Percentiles rank a stretch among this genome's conserved stretches.
Conservation (phyloP, 2,797 vertebrate species). For the Podarcis siculus region DNA sequence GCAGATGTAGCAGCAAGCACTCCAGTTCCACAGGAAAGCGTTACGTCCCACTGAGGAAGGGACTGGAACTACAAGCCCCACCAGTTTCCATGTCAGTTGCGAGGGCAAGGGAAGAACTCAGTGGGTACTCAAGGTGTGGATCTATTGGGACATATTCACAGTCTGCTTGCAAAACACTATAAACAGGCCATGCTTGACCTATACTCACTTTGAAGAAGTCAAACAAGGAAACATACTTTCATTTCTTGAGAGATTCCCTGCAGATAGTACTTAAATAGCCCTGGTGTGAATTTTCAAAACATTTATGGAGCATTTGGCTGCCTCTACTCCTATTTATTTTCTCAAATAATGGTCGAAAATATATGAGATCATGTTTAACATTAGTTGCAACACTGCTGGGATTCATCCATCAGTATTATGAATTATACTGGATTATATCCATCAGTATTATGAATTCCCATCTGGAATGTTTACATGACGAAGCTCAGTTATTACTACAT, state of each 20-base stretch:
- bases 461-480: neutral
- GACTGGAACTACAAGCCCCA: neutral
- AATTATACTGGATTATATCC: neutral
- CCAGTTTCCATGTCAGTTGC: neutral
- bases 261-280: too few relatives aligned
- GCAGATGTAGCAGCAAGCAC: neutral
- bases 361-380: neutral
- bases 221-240: neutral
- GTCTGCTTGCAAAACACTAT: neutral
- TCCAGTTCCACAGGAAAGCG: neutral
- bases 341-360: neutral
- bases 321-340: neutral
- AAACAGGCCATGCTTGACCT: neutral
- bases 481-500: neutral
- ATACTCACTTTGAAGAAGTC: neutral
- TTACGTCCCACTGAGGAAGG: neutral
- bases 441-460: neutral
- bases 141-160: too few relatives aligned
- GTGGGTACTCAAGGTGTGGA: neutral
- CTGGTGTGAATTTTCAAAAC: neutral
- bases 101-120: neutral
- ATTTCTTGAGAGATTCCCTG: too few relatives aligned
- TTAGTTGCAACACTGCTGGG: neutral
- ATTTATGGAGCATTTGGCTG: neutral
- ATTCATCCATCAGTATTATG: neutral